A percentile compares a stretch with the other conserved stretches of the same genome.
Evolutionary conservation across 2,797 vertebrate species (phyloP).

Genomic region (Sebastes trivittatus): DNA sequence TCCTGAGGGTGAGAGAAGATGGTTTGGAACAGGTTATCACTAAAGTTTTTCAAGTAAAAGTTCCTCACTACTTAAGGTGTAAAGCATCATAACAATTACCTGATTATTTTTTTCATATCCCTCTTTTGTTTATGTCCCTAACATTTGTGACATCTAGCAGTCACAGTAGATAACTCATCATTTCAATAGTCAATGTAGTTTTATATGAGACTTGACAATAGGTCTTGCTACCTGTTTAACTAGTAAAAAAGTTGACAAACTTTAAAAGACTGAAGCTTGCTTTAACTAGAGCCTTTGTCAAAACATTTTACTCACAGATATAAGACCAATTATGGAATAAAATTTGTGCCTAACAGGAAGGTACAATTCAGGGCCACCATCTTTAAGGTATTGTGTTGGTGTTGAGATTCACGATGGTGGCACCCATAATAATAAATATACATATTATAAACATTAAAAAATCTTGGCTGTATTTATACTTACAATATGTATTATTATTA

Average conservation of each 20-base stretch:
- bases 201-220: neutral
- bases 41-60: neutral
- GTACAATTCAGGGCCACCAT: neutral
- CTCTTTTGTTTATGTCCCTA: neutral
- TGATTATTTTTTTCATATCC: neutral
- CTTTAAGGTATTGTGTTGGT: neutral
- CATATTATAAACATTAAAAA: neutral
- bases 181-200: neutral
- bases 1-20: neutral
- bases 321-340: neutral
- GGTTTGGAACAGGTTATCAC: neutral
- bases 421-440: neutral
- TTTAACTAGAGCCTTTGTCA: neutral
- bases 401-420: neutral
- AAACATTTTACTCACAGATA: neutral
- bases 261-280: neutral
- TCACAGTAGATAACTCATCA: neutral
- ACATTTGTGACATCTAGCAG: neutral
- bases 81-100: neutral
- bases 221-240: neutral
- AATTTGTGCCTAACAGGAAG: neutral
- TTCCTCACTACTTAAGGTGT: neutral
- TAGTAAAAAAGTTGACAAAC: neutral
- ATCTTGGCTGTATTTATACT: neutral
- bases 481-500: neutral